Evolutionary conservation across 2,888 invertebrate genomes (phyloP).

Genomic region (Taphrorychus bicolor): DNA sequence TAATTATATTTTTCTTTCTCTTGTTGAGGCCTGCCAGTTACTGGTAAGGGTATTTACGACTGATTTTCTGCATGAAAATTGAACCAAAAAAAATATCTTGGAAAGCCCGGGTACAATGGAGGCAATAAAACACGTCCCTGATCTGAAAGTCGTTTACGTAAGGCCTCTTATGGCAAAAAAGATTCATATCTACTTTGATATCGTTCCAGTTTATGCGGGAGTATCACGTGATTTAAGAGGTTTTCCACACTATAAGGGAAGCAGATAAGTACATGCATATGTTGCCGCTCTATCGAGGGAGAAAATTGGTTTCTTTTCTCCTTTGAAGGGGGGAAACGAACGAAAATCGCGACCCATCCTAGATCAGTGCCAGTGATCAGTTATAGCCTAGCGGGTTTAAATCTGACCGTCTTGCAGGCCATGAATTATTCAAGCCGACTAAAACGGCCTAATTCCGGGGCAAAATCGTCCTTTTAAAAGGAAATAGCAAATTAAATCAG

Average conservation of each 20-base stretch:
- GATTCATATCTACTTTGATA: conserved; percentile 25
- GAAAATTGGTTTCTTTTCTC: not conserved
- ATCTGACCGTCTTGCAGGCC: no score
- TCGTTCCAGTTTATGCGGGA: conserved; percentile 23
- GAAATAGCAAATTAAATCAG: conserved; percentile 26
- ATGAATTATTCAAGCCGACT: conserved; percentile 25
- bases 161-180: conserved; percentile 9
- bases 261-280: conserved; percentile 19
- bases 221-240: conserved; percentile 28
- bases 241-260: conserved; percentile 7
- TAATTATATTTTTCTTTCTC: no score
- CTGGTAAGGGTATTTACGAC: no score
- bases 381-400: no score
- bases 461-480: conserved; percentile 14
- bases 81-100: no score
- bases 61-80: no score
- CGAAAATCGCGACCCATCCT: no score
- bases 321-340: no score
- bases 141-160: not conserved
- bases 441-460: conserved; percentile 11
- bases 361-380: no score
- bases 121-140: not conserved
- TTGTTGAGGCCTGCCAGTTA: no score
- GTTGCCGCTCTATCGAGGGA: conserved; percentile 15
- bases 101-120: no score